Evolutionary conservation across 2,888 invertebrate species (phyloP).

Genomic region (Caenorhabditis japonica): DNA sequence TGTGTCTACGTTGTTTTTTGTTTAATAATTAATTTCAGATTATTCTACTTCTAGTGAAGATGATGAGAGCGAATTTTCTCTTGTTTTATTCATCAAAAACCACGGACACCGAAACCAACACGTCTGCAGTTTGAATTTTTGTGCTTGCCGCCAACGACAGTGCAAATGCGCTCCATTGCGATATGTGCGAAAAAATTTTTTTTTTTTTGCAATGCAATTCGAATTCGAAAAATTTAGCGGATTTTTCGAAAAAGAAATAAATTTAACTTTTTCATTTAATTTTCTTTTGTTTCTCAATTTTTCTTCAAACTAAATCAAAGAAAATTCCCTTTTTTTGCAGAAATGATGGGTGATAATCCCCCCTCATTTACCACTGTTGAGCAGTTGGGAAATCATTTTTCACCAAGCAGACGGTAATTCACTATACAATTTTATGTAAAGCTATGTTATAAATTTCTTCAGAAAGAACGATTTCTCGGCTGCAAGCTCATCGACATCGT

Average conservation of each 20-base stretch:
- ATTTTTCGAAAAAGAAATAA: conserved; percentile 41
- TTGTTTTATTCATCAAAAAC: too few relatives aligned
- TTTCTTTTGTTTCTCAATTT: not conserved
- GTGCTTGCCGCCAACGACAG: conserved; percentile 10
- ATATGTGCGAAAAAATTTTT: conserved; percentile 12
- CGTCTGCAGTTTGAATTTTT: conserved; percentile 7
- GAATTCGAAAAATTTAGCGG: conserved; percentile 25
- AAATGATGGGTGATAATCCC: conserved; percentile 24
- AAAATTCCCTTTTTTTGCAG: not conserved
- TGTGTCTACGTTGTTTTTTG: too few relatives aligned
- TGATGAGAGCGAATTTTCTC: too few relatives aligned
- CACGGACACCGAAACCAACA: too few relatives aligned
- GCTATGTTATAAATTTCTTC: conserved; percentile 2
- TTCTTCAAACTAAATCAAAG: too few relatives aligned
- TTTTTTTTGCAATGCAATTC: too few relatives aligned
- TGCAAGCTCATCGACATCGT: conserved; percentile 13
- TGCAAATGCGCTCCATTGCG: conserved; percentile 27
- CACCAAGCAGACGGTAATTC: conserved; percentile 27
- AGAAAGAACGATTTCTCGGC: conserved; percentile 4
- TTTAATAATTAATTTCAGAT: too few relatives aligned
- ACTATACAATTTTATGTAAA: not conserved
- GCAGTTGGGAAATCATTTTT: conserved; percentile 16
- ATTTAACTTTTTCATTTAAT: not conserved
- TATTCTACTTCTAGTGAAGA: too few relatives aligned
- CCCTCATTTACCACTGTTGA: conserved; percentile 20